These are phyloP conservation scores for Plecotus auritus DNA, from an alignment of 2,113 vertebrate species.

Conservation along the genomic window DNA sequence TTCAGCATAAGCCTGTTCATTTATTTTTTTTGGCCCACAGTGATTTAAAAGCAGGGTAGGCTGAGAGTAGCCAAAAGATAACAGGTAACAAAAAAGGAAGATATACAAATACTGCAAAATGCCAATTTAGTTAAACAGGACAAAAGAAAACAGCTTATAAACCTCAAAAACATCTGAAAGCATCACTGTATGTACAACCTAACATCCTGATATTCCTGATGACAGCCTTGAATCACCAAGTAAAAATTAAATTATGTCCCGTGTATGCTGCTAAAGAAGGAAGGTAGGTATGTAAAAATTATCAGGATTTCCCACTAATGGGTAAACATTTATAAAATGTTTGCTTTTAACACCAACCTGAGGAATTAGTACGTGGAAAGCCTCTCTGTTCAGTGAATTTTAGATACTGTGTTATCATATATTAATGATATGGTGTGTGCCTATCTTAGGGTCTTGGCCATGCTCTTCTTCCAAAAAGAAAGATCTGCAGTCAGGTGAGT, in stretches of 20 bases:
- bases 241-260: neutral
- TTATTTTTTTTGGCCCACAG: neutral
- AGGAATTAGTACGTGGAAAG: neutral
- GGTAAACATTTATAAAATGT: neutral
- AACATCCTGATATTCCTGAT: neutral
- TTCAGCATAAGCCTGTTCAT: neutral
- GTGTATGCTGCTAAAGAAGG: neutral
- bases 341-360: neutral
- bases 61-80: neutral
- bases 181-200: neutral
- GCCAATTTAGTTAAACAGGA: neutral
- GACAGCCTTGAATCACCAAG: neutral
- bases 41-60: neutral
- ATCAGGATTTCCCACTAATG: neutral
- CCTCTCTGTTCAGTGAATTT: neutral
- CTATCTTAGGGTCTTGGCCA: constrained; percentile 27
- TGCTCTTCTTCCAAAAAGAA: neutral
- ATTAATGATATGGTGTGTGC: neutral
- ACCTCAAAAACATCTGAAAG: neutral
- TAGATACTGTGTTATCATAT: neutral
- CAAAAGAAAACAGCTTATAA: neutral
- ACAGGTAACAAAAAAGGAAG: neutral
- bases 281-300: neutral
- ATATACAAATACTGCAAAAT: neutral
- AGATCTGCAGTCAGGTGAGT: constrained; percentile 40